Evolutionary conservation across 2,797 vertebrate species (phyloP).

Genomic region (Menidia menidia): DNA sequence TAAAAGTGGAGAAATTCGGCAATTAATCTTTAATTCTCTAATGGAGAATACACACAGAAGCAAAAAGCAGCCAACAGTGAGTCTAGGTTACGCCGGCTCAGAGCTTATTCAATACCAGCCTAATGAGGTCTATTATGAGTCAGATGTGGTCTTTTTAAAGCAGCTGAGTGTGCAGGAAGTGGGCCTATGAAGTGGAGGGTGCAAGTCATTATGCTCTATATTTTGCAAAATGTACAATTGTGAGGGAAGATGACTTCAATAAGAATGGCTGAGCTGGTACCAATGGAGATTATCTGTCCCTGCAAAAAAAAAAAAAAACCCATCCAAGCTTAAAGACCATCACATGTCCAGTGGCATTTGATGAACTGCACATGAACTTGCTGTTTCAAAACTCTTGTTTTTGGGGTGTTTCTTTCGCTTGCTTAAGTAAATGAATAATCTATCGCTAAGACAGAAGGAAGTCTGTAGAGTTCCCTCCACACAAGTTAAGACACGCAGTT

Average conservation of each 20-base stretch:
- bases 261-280: slow-evolving; percentile 61
- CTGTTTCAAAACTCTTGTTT: neutral
- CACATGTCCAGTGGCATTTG: slow-evolving; percentile 55
- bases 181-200: slow-evolving; percentile 54
- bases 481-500: slow-evolving; percentile 23
- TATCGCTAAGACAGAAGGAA: slow-evolving; percentile 1
- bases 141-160: slow-evolving; percentile 72
- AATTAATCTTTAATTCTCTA: slow-evolving; percentile 83
- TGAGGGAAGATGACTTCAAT: slow-evolving; percentile 54
- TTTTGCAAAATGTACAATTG: slow-evolving; percentile 62
- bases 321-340: slow-evolving; percentile 67
- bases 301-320: slow-evolving; percentile 1
- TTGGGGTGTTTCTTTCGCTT: neutral
- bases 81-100: slow-evolving; percentile 53
- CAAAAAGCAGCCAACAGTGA: slow-evolving; percentile 46
- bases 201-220: slow-evolving; percentile 61
- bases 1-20: slow-evolving; percentile 77
- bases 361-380: slow-evolving; percentile 58
- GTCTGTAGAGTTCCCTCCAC: slow-evolving; percentile 9
- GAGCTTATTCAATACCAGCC: slow-evolving; percentile 70
- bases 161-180: slow-evolving; percentile 67
- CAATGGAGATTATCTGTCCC: slow-evolving; percentile 54
- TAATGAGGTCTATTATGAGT: slow-evolving; percentile 79
- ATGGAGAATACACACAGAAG: slow-evolving; percentile 65
- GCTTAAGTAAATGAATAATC: slow-evolving; percentile 11